Percentiles rank a stretch among this genome's conserved stretches.
These are phyloP conservation scores for Bothrops jararaca DNA, from an alignment of 2,113 vertebrate genomes.

Conservation along the genomic window DNA sequence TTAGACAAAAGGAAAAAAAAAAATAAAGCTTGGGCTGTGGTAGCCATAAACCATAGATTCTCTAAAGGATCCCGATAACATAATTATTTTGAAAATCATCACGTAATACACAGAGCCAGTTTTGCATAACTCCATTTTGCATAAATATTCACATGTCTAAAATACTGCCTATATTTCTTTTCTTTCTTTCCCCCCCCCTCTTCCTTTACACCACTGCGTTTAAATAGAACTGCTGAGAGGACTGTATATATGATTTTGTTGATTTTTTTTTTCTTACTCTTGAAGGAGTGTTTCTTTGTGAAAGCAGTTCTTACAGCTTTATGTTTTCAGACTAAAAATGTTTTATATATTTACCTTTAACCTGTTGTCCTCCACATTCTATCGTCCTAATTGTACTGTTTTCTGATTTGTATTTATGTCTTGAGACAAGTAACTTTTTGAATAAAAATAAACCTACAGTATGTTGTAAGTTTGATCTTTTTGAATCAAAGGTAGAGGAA, in stretches of 20 bases:
- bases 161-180: slow-evolving; percentile 83
- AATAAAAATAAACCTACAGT: slow-evolving; percentile 99
- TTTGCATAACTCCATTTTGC: slow-evolving; percentile 81
- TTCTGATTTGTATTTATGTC: slow-evolving; percentile 99
- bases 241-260: slow-evolving; percentile 93
- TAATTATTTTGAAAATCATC: slow-evolving; percentile 76
- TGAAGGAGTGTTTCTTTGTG: slow-evolving; percentile 87
- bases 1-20: slow-evolving; percentile 79
- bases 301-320: slow-evolving; percentile 89
- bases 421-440: slow-evolving; percentile 99
- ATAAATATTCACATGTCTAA: slow-evolving; percentile 88
- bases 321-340: slow-evolving; percentile 83
- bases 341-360: slow-evolving; percentile 91
- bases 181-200: slow-evolving; percentile 71
- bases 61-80: slow-evolving; percentile 72
- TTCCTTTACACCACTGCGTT: slow-evolving; percentile 98
- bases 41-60: slow-evolving; percentile 88
- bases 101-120: slow-evolving; percentile 68
- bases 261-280: slow-evolving; percentile 84
- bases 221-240: slow-evolving; percentile 97
- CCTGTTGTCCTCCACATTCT: slow-evolving; percentile 96
- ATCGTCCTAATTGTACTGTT: slow-evolving; percentile 98
- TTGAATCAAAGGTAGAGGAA: slow-evolving; percentile 69
- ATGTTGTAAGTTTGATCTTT: slow-evolving; percentile 84
- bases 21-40: slow-evolving; percentile 86